These are phyloP conservation scores for Mesembrinibis cayennensis DNA, from an alignment of 2,113 vertebrate species.

Conservation along the genomic window DNA sequence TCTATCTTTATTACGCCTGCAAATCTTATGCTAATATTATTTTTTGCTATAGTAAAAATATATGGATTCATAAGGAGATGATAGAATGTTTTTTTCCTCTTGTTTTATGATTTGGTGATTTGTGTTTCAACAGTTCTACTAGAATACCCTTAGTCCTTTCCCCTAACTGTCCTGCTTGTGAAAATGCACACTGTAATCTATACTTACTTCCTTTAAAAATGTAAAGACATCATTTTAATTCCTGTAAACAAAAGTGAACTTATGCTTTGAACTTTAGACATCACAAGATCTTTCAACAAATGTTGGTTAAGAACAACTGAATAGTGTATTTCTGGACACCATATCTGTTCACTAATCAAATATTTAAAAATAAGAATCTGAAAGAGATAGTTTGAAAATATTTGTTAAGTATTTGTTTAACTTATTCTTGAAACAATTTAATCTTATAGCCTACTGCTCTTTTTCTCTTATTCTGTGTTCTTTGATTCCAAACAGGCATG, in stretches of 20 bases:
- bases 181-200: background rate
- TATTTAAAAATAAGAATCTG: background rate
- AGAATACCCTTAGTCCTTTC: background rate
- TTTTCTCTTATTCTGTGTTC: background rate
- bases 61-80: background rate
- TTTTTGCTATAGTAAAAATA: background rate
- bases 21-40: slow-evolving; percentile 32
- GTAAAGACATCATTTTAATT: background rate
- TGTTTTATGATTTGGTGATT: slow-evolving; percentile 13
- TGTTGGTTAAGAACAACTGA: background rate
- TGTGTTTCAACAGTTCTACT: background rate
- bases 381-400: background rate
- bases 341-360: background rate
- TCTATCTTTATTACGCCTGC: background rate
- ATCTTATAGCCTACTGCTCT: background rate
- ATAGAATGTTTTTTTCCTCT: background rate
- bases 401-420: background rate
- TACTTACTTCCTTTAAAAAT: background rate
- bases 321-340: background rate
- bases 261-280: background rate
- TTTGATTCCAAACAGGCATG: background rate
- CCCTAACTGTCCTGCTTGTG: background rate
- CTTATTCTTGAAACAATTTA: background rate
- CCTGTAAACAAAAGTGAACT: background rate
- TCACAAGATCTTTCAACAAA: background rate